Evolutionary conservation across 1,140 invertebrate genomes (phyloP).

Genomic region (Solenopsis fugax): DNA sequence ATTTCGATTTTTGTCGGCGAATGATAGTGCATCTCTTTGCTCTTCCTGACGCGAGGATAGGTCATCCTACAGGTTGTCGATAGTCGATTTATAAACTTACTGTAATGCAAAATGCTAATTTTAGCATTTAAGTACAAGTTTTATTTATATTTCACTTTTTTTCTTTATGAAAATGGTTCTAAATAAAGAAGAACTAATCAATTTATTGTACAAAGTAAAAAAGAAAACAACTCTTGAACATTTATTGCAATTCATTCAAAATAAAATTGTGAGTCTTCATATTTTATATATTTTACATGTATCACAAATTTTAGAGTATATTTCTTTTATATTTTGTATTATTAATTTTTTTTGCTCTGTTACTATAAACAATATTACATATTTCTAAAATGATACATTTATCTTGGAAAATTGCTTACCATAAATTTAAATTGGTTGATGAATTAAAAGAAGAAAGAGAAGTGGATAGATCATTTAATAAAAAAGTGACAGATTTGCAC

Average conservation of each 20-base stretch:
- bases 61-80: background rate
- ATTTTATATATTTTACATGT: background rate
- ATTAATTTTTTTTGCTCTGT: background rate
- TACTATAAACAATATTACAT: background rate
- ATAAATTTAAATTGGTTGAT: background rate
- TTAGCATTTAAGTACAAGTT: background rate
- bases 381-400: background rate
- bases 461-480: background rate
- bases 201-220: background rate
- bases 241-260: background rate
- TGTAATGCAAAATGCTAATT: background rate
- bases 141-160: slow-evolving; percentile 28
- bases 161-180: background rate
- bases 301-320: background rate
- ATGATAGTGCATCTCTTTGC: background rate
- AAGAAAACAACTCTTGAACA: background rate
- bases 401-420: background rate
- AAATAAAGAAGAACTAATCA: background rate
- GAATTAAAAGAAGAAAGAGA: background rate
- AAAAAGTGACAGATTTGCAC: background rate
- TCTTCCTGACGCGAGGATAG: background rate
- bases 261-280: background rate
- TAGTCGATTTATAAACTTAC: background rate
- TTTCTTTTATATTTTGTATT: background rate
- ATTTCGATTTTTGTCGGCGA: background rate